These are phyloP conservation scores for Leptodactylus fallax DNA, from an alignment of 2,797 vertebrate species.

Conservation along the genomic window DNA sequence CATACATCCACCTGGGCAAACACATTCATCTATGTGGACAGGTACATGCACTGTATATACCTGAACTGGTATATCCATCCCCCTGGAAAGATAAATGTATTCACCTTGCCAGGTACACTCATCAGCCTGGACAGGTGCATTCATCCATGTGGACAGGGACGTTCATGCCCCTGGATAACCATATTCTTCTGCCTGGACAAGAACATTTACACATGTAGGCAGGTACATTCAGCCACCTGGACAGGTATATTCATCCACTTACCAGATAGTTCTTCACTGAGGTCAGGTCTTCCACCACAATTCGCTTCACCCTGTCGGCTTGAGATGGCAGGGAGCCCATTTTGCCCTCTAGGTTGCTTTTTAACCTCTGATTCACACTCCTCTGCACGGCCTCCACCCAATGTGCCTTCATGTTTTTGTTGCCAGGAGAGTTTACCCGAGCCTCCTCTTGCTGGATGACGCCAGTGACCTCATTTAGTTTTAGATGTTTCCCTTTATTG, in stretches of 20 bases:
- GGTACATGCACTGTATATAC: no score
- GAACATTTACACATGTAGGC: no score
- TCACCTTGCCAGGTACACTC: not conserved
- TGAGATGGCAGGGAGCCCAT: constrained; percentile 70
- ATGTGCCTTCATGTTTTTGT: constrained; percentile 72
- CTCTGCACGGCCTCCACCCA: constrained; percentile 83
- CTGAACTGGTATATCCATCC: no score
- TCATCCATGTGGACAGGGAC: not conserved
- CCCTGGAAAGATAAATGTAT: not conserved
- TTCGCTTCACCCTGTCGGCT: constrained; percentile 77
- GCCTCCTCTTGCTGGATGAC: constrained; percentile 89
- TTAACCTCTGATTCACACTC: constrained; percentile 78
- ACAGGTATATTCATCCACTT: not conserved
- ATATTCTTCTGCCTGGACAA: not conserved
- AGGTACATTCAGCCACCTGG: not conserved
- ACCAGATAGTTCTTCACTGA: constrained; percentile 83
- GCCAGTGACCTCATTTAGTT: constrained; percentile 82
- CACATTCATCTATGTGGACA: not conserved
- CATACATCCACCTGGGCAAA: not conserved
- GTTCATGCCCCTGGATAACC: not conserved
- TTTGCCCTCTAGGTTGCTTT: constrained; percentile 72
- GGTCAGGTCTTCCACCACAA: constrained; percentile 85
- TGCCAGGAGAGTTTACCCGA: constrained; percentile 59
- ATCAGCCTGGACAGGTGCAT: not conserved
- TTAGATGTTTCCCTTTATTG: constrained; percentile 73